A percentile compares a stretch with the other conserved stretches of the same genome.
These are phyloP conservation scores for Actinopyga echinites DNA, from an alignment of 53 echinoderm and acorn worm species.

Conservation along the genomic window DNA sequence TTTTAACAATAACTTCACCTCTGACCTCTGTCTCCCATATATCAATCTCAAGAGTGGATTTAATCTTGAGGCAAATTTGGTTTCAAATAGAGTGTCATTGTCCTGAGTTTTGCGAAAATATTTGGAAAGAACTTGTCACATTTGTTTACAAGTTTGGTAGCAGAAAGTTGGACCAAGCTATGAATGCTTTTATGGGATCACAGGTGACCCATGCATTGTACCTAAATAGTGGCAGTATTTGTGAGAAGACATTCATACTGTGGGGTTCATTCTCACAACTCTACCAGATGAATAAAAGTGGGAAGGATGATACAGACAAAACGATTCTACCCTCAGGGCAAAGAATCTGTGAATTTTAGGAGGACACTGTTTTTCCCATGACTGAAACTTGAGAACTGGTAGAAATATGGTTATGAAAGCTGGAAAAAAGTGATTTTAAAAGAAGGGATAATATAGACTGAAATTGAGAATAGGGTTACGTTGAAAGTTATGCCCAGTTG, in stretches of 20 bases:
- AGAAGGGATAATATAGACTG: too few relatives aligned
- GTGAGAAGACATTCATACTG: too few relatives aligned
- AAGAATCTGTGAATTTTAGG: background rate
- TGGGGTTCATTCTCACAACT: too few relatives aligned
- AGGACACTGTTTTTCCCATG: background rate
- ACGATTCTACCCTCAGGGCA: slow-evolving; percentile 11
- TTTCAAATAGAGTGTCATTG: slow-evolving; percentile 29
- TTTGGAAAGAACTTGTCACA: slow-evolving; percentile 24
- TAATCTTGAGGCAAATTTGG: slow-evolving; percentile 4
- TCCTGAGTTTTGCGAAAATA: slow-evolving; percentile 3
- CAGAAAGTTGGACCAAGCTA: background rate
- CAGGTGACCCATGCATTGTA: background rate
- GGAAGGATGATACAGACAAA: too few relatives aligned
- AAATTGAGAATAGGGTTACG: too few relatives aligned
- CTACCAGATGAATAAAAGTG: too few relatives aligned
- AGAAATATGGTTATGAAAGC: too few relatives aligned
- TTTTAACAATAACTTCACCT: slow-evolving; percentile 2
- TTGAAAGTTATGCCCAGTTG: too few relatives aligned
- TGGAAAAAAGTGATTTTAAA: too few relatives aligned
- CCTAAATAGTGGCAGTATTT: too few relatives aligned
- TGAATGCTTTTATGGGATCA: background rate
- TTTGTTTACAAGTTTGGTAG: slow-evolving; percentile 27
- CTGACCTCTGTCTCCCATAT: slow-evolving; percentile 15
- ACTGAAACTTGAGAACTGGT: background rate
- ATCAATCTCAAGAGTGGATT: background rate